These are phyloP conservation scores for Sandelia bainsii DNA, from an alignment of 2,797 vertebrate species.

Conservation along the genomic window DNA sequence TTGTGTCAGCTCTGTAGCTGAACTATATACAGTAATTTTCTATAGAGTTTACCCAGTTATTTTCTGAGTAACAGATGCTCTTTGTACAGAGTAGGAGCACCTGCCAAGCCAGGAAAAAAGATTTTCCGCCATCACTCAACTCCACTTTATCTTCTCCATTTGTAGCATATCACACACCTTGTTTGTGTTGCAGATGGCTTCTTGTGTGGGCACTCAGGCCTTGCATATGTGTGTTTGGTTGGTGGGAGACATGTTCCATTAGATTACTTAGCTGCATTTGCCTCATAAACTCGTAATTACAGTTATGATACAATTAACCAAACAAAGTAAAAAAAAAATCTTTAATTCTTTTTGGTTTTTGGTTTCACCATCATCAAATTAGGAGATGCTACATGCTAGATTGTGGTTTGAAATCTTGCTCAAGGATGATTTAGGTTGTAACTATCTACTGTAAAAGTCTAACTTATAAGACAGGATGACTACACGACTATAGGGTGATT, in stretches of 20 bases:
- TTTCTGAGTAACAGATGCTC: conserved; percentile 50
- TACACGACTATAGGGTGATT: background rate
- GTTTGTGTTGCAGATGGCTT: conserved; percentile 63
- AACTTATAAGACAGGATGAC: background rate
- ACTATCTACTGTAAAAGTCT: background rate
- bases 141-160: conserved; percentile 59
- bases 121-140: conserved; percentile 63
- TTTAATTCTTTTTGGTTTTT: too few relatives aligned
- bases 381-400: too few relatives aligned
- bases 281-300: background rate
- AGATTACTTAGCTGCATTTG: conserved; percentile 4
- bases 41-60: conserved; percentile 32
- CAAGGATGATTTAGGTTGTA: background rate
- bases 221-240: conserved; percentile 4
- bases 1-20: conserved; percentile 16
- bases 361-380: too few relatives aligned
- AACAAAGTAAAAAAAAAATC: too few relatives aligned
- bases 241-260: background rate
- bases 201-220: conserved; percentile 43
- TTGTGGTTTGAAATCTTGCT: conserved; percentile 1
- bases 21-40: conserved; percentile 41
- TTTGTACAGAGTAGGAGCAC: conserved; percentile 58
- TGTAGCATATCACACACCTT: conserved; percentile 58
- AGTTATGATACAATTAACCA: too few relatives aligned
- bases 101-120: conserved; percentile 60